Conservation (phyloP, 2,797 vertebrate species). For the Carduelis carduelis region DNA sequence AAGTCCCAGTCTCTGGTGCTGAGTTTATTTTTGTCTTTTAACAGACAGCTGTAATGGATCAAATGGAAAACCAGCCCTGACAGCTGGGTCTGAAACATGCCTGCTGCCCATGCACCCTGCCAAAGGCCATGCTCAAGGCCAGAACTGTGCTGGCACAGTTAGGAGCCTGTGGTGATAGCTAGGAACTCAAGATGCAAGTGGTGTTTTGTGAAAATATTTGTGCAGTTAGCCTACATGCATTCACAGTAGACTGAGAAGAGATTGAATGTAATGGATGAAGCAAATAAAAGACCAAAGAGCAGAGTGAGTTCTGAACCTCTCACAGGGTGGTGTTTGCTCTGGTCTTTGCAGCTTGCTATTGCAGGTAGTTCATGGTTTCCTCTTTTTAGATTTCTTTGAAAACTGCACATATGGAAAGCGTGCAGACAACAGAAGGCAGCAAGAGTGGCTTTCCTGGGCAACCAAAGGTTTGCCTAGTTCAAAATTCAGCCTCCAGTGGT, state of each 20-base stretch:
- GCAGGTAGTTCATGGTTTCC: not conserved
- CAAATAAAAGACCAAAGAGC: not conserved
- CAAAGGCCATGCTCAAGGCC: not conserved
- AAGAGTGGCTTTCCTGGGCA: not conserved
- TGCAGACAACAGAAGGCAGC: not conserved
- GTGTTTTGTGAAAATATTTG: not conserved
- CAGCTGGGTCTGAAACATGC: not conserved
- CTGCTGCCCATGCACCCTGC: not conserved
- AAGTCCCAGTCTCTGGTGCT: not conserved
- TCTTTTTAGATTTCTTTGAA: not conserved
- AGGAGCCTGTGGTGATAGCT: not conserved
- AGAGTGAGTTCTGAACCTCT: not conserved
- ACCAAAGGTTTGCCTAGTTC: not conserved
- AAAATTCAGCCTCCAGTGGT: not conserved
- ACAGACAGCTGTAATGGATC: not conserved
- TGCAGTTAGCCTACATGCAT: not conserved
- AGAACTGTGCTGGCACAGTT: not conserved
- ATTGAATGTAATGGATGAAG: not conserved
- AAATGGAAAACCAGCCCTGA: not conserved
- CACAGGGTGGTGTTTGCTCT: not conserved
- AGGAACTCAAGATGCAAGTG: not conserved
- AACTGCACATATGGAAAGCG: not conserved
- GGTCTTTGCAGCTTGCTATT: not conserved
- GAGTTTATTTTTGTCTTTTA: slow-evolving; percentile 27
- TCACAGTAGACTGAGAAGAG: not conserved